These are phyloP conservation scores for Salvelinus fontinalis DNA, from an alignment of 2,113 vertebrate genomes.

Conservation along the genomic window DNA sequence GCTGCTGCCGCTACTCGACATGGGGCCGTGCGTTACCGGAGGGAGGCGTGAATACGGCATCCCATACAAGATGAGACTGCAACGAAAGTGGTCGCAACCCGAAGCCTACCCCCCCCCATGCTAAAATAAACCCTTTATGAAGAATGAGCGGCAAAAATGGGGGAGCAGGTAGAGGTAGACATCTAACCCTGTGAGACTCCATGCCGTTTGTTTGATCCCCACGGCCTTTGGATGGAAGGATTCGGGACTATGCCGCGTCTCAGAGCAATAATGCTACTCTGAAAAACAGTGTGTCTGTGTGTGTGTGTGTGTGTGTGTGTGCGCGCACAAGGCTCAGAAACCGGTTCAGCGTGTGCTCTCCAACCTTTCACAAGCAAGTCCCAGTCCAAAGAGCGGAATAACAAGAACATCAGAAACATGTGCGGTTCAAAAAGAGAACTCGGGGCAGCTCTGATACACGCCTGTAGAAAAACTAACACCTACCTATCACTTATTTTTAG, in stretches of 20 bases:
- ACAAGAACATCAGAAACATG: constrained; percentile 72
- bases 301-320: constrained; percentile 23
- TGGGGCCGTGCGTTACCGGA: constrained; percentile 13
- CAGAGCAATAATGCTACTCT: neutral
- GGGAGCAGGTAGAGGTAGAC: neutral
- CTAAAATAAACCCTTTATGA: neutral
- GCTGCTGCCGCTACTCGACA: constrained; percentile 31
- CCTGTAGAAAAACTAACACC: constrained; percentile 16
- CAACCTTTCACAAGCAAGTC: constrained; percentile 44
- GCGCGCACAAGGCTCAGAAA: constrained; percentile 22
- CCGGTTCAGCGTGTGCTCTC: constrained; percentile 14
- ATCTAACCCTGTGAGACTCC: too few relatives aligned
- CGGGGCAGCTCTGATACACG: constrained; percentile 39
- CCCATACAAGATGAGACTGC: neutral
- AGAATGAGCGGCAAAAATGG: constrained; percentile 38
- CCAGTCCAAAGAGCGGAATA: constrained; percentile 50
- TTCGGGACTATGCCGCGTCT: too few relatives aligned
- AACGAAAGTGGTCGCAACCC: too few relatives aligned
- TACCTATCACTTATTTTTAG: constrained; percentile 5
- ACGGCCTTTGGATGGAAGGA: too few relatives aligned
- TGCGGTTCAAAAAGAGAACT: constrained; percentile 49
- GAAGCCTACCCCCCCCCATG: neutral
- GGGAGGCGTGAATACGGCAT: constrained; percentile 57
- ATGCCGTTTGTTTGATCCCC: too few relatives aligned
- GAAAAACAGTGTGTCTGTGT: constrained; percentile 9